Evolutionary conservation across 2,888 invertebrate genomes (phyloP).

Genomic region (Drosophila flavopinicola): DNA sequence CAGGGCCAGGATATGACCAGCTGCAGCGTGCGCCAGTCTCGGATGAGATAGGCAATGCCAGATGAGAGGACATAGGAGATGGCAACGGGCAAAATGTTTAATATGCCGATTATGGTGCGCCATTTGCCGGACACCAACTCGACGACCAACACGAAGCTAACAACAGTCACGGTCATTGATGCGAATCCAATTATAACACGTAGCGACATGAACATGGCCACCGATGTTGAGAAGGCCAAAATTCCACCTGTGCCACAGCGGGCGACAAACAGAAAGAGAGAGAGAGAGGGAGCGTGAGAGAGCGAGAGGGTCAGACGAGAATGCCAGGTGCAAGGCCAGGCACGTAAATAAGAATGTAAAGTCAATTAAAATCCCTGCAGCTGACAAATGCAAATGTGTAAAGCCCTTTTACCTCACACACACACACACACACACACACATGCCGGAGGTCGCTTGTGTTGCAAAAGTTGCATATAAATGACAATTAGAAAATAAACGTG

Average conservation of each 20-base stretch:
- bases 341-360: slow-evolving; percentile 76
- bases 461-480: slow-evolving; percentile 60
- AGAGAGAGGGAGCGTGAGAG: not conserved
- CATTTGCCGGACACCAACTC: slow-evolving; percentile 88
- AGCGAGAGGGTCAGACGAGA: slow-evolving; percentile 21
- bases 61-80: slow-evolving; percentile 87
- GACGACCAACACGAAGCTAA: slow-evolving; percentile 88
- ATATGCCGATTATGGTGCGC: slow-evolving; percentile 88
- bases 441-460: slow-evolving; percentile 9
- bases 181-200: slow-evolving; percentile 87
- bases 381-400: slow-evolving; percentile 57
- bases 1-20: slow-evolving; percentile 87
- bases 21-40: slow-evolving; percentile 86
- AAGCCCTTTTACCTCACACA: slow-evolving; percentile 6
- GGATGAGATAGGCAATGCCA: slow-evolving; percentile 86
- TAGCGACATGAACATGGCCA: slow-evolving; percentile 86
- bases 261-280: slow-evolving; percentile 6
- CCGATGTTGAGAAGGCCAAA: slow-evolving; percentile 87
- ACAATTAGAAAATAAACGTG: slow-evolving; percentile 65
- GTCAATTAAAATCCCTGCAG: slow-evolving; percentile 70
- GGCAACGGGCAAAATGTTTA: slow-evolving; percentile 87
- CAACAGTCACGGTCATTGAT: slow-evolving; percentile 87
- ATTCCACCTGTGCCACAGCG: slow-evolving; percentile 81
- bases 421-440: slow-evolving; percentile 2
- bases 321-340: slow-evolving; percentile 73